Percentiles rank a stretch among this genome's conserved stretches.
These are phyloP conservation scores for Prietella phreatophila DNA, from an alignment of 2,113 vertebrate species.

Conservation along the genomic window DNA sequence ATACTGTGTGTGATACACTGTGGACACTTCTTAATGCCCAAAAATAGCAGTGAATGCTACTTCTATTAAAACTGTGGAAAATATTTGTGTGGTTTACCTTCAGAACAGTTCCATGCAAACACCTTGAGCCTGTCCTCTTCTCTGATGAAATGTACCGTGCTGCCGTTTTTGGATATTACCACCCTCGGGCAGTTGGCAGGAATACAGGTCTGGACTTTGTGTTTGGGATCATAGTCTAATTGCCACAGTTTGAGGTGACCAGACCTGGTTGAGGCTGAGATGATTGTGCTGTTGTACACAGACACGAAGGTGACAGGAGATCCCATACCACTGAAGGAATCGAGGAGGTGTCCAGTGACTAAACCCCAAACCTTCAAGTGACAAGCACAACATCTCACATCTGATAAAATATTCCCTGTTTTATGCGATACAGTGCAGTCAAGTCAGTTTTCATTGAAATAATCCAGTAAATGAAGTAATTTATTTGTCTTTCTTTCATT, in stretches of 20 bases:
- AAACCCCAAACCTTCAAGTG: slow-evolving; percentile 79
- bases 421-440: background rate
- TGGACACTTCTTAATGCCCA: background rate
- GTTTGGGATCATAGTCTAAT: slow-evolving; percentile 58
- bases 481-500: background rate
- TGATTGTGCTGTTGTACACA: slow-evolving; percentile 56
- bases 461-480: background rate
- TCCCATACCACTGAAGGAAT: slow-evolving; percentile 67
- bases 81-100: slow-evolving; percentile 67
- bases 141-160: slow-evolving; percentile 70
- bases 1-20: background rate
- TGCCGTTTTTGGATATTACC: slow-evolving; percentile 63
- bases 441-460: background rate
- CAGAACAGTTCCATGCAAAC: slow-evolving; percentile 71
- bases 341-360: slow-evolving; percentile 70
- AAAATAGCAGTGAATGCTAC: background rate
- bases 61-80: background rate
- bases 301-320: slow-evolving; percentile 64
- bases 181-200: slow-evolving; percentile 66
- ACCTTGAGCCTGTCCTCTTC: slow-evolving; percentile 68
- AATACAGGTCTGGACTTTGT: slow-evolving; percentile 57
- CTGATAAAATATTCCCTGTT: background rate
- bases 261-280: slow-evolving; percentile 69
- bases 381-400: background rate
- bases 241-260: slow-evolving; percentile 71